Evolutionary conservation across 2,113 vertebrate species (phyloP), one percentile per base, ranked within the genome.

Genomic region (Megatriorchis doriae): DNA sequence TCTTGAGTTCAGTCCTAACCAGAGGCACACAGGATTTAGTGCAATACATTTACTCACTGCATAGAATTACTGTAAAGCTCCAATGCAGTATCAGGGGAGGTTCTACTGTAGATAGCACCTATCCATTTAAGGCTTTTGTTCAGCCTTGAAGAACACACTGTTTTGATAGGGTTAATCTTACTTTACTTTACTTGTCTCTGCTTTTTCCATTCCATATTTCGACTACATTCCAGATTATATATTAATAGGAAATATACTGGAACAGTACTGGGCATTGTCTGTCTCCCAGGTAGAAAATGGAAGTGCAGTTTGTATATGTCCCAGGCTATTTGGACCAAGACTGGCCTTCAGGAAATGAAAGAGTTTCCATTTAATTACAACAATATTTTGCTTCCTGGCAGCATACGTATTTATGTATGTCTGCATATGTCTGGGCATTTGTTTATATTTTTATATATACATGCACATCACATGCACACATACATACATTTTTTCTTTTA

Each of bases 291-390:
- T 52, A 80, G 42, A 86, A 72, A 59, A 80, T 42, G 12, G 23
- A 70, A 67, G 7, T 42, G 52, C 13, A 53, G 11, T 61, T 65
- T 2, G 0, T 73, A 13, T 27, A 55, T n/a, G 6, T 83, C 34
- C 36, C 38, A 86, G 27, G 14, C 6, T 87, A 66, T 84, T 74
- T 79, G 66, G 62, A 67, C 43, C 58, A 88, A 81, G 47, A 20
- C 21, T 8, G 32, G 20, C 23, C 50, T 90, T 95, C 56, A 73
- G 65, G 86, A 95, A 95, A 95, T 93, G 10, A 88, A 81, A 74
- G 80, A 13, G 32, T 75, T 91, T 81, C 71, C 7, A 42, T 67
- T 90, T 70, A 59, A 67, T 59, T 89, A 42, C 3, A 11, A 10
- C 6, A n/a, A 4, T 27, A 20, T 89, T 80, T 88, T 95, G 3